Percentiles rank a stretch among this genome's conserved stretches.
phyloP scores from a whole-genome alignment of 2,113 vertebrate genomes.

The Phaethon lepturus region DNA sequence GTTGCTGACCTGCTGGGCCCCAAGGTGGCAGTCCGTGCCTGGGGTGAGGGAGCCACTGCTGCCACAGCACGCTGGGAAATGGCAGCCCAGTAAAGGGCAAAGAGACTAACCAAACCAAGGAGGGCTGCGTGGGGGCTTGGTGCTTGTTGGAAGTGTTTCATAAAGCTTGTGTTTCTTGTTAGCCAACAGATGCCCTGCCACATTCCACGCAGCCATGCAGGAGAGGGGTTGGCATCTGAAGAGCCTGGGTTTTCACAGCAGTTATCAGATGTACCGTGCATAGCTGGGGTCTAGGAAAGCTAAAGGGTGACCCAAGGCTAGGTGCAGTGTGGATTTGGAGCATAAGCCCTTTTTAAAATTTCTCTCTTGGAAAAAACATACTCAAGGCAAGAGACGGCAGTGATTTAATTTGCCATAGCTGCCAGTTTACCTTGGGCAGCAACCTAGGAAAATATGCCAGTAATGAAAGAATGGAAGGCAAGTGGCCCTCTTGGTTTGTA shows the following conservation, averaged over 20 bases:
- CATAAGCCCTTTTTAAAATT: rapidly evolving
- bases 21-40: rapidly evolving
- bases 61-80: neutral
- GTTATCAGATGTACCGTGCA: neutral
- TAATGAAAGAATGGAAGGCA: constrained; percentile 20
- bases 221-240: neutral
- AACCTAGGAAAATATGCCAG: neutral
- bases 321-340: no score
- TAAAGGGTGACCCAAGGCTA: neutral
- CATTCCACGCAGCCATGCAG: rapidly evolving
- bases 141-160: rapidly evolving
- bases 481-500: neutral
- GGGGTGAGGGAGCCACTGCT: rapidly evolving
- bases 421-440: neutral
- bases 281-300: neutral
- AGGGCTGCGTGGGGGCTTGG: neutral
- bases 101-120: rapidly evolving
- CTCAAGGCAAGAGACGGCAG: neutral
- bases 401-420: neutral
- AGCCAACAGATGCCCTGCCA: rapidly evolving
- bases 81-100: rapidly evolving
- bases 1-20: no score
- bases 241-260: neutral
- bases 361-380: neutral
- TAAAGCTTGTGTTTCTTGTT: neutral